These are phyloP conservation scores for Erinaceus europaeus DNA, from an alignment of 2,113 vertebrate species.

Conservation along the genomic window DNA sequence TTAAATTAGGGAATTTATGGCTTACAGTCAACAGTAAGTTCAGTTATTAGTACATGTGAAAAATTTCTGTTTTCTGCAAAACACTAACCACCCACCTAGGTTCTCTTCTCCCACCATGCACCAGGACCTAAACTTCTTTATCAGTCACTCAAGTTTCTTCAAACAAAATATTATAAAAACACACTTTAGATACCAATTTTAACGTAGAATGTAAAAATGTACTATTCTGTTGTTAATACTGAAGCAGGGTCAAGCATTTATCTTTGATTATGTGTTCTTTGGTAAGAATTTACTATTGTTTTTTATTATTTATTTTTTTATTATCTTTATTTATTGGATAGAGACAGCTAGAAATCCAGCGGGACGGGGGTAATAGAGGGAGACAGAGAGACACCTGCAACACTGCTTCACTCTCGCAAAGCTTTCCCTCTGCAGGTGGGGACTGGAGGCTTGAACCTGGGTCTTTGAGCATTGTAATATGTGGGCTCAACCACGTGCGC, in stretches of 20 bases:
- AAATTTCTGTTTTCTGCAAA: no score
- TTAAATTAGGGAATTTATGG: no score
- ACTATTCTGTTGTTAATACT: not conserved
- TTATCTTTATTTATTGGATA: not conserved
- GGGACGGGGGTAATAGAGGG: no score
- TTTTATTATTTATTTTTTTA: not conserved
- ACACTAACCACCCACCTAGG: no score
- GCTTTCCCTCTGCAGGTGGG: not conserved
- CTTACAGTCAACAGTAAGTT: no score
- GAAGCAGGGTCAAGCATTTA: not conserved
- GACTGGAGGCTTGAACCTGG: not conserved
- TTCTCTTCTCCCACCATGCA: no score
- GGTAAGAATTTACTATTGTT: not conserved
- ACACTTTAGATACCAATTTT: not conserved
- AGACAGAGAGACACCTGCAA: no score
- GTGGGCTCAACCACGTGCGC: no score
- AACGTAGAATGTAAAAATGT: not conserved
- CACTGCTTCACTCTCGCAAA: no score
- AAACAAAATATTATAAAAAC: slow-evolving; percentile 8
- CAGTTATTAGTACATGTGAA: no score
- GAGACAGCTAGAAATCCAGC: no score
- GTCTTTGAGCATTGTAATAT: not conserved
- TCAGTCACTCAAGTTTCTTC: not conserved
- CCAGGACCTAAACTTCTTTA: slow-evolving; percentile 33
- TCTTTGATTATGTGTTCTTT: not conserved